Percentiles rank a stretch among this genome's conserved stretches.
Conservation (phyloP, 1,140 invertebrate species). For the Cyrtorhinus lividipennis region DNA sequence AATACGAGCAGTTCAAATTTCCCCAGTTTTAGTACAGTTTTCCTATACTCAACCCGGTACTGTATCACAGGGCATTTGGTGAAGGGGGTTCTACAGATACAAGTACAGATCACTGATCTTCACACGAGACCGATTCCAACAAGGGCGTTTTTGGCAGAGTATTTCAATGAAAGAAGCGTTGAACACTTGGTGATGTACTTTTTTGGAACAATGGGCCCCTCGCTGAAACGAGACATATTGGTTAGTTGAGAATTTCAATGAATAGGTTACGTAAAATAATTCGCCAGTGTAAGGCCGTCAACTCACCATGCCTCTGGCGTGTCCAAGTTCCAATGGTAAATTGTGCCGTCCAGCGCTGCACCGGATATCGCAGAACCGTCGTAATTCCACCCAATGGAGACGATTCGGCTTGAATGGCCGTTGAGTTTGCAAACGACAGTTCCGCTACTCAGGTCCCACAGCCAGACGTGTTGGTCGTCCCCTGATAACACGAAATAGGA, state of each 20-base stretch:
- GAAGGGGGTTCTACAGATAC: too few relatives aligned
- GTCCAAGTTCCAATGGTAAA: conserved; percentile 43
- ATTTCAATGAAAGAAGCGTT: conserved; percentile 20
- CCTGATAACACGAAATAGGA: conserved; percentile 31
- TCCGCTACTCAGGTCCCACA: conserved; percentile 54
- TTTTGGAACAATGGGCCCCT: conserved; percentile 12
- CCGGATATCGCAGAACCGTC: conserved; percentile 45
- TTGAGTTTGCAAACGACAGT: conserved; percentile 42
- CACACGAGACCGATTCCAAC: conserved; percentile 22
- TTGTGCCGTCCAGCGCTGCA: conserved; percentile 40
- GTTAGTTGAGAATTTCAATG: neutral
- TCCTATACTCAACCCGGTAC: too few relatives aligned
- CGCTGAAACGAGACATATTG: conserved; percentile 17
- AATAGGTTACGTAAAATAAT: neutral
- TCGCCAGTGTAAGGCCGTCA: neutral
- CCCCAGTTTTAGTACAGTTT: too few relatives aligned
- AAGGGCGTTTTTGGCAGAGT: conserved; percentile 19
- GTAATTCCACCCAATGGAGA: conserved; percentile 43
- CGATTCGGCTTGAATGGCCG: conserved; percentile 43
- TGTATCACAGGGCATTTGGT: too few relatives aligned
- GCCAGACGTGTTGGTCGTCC: conserved; percentile 44
- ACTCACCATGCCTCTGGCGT: conserved; percentile 12
- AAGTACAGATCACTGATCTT: too few relatives aligned
- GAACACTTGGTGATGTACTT: conserved; percentile 21
- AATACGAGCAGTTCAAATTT: too few relatives aligned